These are phyloP conservation scores for Branchipolynoe longqiensis DNA, from an alignment of 2,888 invertebrate species.

Conservation along the genomic window DNA sequence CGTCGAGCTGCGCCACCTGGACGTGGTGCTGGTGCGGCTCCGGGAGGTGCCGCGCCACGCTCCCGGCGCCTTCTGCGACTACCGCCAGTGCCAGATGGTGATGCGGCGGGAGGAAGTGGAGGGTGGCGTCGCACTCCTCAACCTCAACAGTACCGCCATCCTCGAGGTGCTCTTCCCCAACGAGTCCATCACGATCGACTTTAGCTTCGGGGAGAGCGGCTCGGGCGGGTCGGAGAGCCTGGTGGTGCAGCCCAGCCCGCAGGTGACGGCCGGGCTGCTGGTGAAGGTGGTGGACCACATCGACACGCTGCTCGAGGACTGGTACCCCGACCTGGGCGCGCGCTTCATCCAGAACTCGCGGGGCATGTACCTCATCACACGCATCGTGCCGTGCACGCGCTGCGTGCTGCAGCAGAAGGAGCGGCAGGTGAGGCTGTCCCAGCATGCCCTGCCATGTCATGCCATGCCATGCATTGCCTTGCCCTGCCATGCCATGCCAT, in stretches of 20 bases:
- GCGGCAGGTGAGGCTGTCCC: conserved; percentile 9
- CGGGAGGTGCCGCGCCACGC: conserved; percentile 88
- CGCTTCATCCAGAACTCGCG: conserved; percentile 98
- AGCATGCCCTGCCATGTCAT: too few species aligned
- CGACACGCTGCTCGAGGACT: conserved; percentile 97
- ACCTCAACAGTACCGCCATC: conserved; percentile 90
- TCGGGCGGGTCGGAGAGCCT: conserved; percentile 22
- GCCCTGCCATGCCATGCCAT: too few species aligned
- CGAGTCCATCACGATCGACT: conserved; percentile 83
- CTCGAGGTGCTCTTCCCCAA: conserved; percentile 93
- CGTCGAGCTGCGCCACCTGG: conserved; percentile 91
- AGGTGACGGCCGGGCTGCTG: conserved; percentile 64
- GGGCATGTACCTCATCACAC: conserved; percentile 95
- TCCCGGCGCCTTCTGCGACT: conserved; percentile 83
- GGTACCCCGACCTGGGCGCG: conserved; percentile 97
- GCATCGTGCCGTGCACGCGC: conserved; percentile 94
- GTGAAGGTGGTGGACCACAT: conserved; percentile 91
- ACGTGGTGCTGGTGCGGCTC: conserved; percentile 90
- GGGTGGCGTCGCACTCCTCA: conserved; percentile 92
- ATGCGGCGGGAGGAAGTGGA: conserved; percentile 86
- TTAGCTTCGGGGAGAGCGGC: neutral
- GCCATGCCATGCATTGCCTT: too few species aligned
- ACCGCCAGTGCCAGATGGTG: conserved; percentile 81
- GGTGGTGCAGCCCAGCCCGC: conserved; percentile 61
- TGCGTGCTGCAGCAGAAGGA: conserved; percentile 85